Evolutionary conservation across 30 jellyfish, hydroid and myxozoan genomes (phyloP).

Genomic region (Cassiopea xamachana): DNA sequence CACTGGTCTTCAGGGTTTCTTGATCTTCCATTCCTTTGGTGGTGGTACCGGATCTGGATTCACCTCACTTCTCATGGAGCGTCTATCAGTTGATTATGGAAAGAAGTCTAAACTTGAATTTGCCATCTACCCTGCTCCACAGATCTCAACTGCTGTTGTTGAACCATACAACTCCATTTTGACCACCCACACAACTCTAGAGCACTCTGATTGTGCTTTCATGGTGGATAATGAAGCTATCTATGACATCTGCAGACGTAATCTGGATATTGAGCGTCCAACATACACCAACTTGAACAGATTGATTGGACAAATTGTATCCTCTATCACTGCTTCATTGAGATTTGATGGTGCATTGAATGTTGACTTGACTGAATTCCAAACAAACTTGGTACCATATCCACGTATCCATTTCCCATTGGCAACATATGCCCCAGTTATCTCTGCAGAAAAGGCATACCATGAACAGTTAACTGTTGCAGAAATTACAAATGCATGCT

Average conservation of each 20-base stretch:
- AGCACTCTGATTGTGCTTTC: conserved; percentile 91
- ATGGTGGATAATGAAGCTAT: conserved; percentile 96
- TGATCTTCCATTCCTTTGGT: conserved; percentile 97
- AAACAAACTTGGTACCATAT: conserved; percentile 96
- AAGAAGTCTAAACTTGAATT: conserved; percentile 92
- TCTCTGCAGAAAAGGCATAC: conserved; percentile 93
- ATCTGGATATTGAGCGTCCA: conserved; percentile 89
- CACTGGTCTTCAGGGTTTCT: conserved; percentile 96
- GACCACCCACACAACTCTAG: conserved; percentile 95
- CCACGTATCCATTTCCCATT: conserved; percentile 97
- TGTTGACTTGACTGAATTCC: conserved; percentile 95
- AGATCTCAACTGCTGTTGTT: conserved; percentile 96
- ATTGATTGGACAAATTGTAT: conserved; percentile 86
- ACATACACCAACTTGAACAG: conserved; percentile 95
- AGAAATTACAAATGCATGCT: conserved; percentile 96
- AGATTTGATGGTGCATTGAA: conserved; percentile 94
- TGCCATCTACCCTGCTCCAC: conserved; percentile 98
- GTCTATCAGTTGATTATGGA: conserved; percentile 93
- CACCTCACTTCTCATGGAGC: conserved; percentile 94
- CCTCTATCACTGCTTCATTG: conserved; percentile 92
- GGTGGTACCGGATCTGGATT: conserved; percentile 99
- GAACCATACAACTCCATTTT: conserved; percentile 95
- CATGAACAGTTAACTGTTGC: conserved; percentile 96
- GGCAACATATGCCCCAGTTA: conserved; percentile 93
- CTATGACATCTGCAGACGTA: conserved; percentile 90